These are phyloP conservation scores for Mixornis gularis DNA, from an alignment of 2,113 vertebrate genomes.

Conservation along the genomic window DNA sequence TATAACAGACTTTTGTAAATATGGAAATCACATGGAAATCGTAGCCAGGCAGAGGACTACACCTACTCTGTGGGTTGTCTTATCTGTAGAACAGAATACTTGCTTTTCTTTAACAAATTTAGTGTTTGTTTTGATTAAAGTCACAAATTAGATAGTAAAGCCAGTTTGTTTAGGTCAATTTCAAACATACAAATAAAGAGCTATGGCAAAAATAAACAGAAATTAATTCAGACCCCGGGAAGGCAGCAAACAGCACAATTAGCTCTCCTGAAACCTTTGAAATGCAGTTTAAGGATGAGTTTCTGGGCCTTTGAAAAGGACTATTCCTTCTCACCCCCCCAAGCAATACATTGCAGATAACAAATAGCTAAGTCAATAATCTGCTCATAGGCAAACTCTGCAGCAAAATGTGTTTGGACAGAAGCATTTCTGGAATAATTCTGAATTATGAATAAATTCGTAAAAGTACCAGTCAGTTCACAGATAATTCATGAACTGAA, in stretches of 20 bases:
- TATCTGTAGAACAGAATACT: not conserved
- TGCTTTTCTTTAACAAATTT: not conserved
- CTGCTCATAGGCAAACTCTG: conserved; percentile 17
- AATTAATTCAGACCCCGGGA: not conserved
- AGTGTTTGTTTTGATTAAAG: not conserved
- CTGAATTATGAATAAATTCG: conserved; percentile 61
- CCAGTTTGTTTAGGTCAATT: not conserved
- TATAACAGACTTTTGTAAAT: not conserved
- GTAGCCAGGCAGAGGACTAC: not conserved
- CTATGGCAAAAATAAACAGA: not conserved
- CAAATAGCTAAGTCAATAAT: conserved; percentile 33
- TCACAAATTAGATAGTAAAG: not conserved
- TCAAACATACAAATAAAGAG: not conserved
- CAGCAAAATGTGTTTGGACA: conserved; percentile 43
- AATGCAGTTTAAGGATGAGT: not conserved
- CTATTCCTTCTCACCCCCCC: not conserved
- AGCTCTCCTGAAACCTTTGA: not conserved
- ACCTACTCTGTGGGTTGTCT: not conserved
- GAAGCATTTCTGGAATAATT: conserved; percentile 59
- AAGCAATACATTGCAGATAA: not conserved
- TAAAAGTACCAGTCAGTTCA: conserved; percentile 50
- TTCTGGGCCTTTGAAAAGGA: not conserved
- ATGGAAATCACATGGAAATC: conserved; percentile 15
- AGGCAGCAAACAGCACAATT: not conserved
- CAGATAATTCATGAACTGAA: conserved; percentile 68